Base-by-base conservation (phyloP, 2,888 invertebrate species). In the Melipona bicolor region DNA sequence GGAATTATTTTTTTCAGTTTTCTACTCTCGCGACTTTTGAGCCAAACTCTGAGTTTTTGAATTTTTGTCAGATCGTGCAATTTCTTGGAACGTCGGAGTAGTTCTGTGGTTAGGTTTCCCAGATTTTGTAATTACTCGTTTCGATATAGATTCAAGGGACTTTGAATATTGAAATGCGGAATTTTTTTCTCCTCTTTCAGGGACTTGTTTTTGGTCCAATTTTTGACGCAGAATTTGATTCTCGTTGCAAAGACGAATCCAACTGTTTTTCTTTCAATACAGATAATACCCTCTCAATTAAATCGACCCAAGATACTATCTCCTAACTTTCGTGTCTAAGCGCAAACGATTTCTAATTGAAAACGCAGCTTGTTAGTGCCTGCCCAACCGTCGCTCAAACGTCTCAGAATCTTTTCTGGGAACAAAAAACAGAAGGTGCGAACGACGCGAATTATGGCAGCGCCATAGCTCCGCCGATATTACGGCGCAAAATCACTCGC, bases 381-480 rank as follows among this genome's bases (percentile, higher is more conserved):
- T 21, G 11, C 11, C 11, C 4, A 17, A 36, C 36, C 21, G 19
- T 27, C 32, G 6, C 17, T 24, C 71, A 36, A 43, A 43, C 36
- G 49, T 62, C 61, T 24, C 15, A 13, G 52, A 19, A 54, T 21
- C 54, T 36, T 24, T 74, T 65, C 65, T 74, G 54, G 17, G 65
- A 74, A 74, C 74, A 54, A 36, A 24, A 64, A 74, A 74, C 74
- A 54, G 52, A 24, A 64, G 27, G 59, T 21, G 71, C 50, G 36
- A 61, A 64, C 50, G 17, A 19, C 13, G 43, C 6, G 13, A 36
- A 61, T 24, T 36, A 36, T 36, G 36, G n/a, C 19, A 5, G 4
- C 9, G 19, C 21, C 49, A n/a, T 27, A 43, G 49, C 71, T 17
- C 24, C 2, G 3, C 21, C 9, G 2, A 54, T n/a, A 49, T 75